Conservation (phyloP, 2,888 invertebrate genomes). For the Lepidonotus clava region DNA sequence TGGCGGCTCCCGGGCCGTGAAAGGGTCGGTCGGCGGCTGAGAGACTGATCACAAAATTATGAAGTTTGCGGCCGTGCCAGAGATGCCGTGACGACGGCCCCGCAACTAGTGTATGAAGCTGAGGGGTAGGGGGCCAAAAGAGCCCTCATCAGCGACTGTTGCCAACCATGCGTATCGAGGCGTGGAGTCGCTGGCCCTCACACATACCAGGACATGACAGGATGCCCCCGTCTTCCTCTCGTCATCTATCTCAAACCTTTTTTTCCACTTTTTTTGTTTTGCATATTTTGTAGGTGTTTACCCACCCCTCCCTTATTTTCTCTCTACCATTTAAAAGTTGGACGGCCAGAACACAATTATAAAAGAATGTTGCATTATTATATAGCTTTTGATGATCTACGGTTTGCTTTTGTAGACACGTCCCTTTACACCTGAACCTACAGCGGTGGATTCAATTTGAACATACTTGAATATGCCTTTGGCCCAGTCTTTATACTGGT, state of each 20-base stretch:
- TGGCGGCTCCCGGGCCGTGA: background rate
- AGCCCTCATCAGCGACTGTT: background rate
- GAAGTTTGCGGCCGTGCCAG: slow-evolving; percentile 3
- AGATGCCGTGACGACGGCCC: slow-evolving; percentile 5
- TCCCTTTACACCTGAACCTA: no score
- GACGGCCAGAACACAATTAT: background rate
- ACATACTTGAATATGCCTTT: no score
- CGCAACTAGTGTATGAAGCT: background rate
- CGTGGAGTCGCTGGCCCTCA: background rate
- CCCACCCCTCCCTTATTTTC: background rate
- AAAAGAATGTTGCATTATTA: background rate
- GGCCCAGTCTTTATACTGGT: no score
- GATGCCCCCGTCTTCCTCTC: slow-evolving; percentile 11
- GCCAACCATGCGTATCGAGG: background rate
- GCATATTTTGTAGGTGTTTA: background rate
- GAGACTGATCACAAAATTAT: slow-evolving; percentile 39
- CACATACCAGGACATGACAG: slow-evolving; percentile 33
- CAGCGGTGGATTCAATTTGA: no score
- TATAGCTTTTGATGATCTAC: background rate
- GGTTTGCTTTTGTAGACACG: background rate
- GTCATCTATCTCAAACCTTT: background rate
- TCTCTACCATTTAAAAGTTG: background rate
- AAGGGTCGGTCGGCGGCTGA: background rate
- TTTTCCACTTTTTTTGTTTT: background rate
- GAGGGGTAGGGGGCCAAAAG: background rate